phyloP scores from a whole-genome alignment of 2,888 invertebrate species.

The Lochmaea capreae region DNA sequence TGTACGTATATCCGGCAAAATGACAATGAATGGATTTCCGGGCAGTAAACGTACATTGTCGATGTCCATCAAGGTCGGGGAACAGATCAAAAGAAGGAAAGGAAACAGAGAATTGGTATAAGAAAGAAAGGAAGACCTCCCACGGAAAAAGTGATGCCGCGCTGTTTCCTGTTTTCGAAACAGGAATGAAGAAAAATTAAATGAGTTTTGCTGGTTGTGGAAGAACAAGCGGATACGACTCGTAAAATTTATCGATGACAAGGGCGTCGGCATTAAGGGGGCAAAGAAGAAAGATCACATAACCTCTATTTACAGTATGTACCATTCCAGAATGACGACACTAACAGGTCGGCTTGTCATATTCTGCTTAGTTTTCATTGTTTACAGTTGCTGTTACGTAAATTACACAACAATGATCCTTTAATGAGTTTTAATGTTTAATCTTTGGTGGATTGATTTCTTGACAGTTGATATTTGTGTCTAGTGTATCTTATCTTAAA shows the following conservation, averaged over 20 bases:
- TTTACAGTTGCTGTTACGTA: too few species aligned
- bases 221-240: constrained; percentile 29
- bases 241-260: constrained; percentile 21
- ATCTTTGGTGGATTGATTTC: too few species aligned
- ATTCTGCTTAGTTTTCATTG: too few species aligned
- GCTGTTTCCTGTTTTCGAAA: constrained; percentile 36
- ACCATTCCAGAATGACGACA: too few species aligned
- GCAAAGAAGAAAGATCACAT: too few species aligned
- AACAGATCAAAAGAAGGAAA: constrained; percentile 15
- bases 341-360: too few species aligned
- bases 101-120: background rate
- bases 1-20: constrained; percentile 36
- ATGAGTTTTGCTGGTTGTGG: constrained; percentile 28
- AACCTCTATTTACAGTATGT: too few species aligned
- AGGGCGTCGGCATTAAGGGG: background rate
- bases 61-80: constrained; percentile 21
- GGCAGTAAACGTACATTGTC: constrained; percentile 24
- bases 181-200: constrained; percentile 35
- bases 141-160: constrained; percentile 9
- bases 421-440: too few species aligned
- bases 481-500: too few species aligned
- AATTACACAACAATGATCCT: too few species aligned
- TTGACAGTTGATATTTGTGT: too few species aligned
- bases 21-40: constrained; percentile 42
- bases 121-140: constrained; percentile 22